Percentiles rank a stretch among this genome's conserved stretches.
Evolutionary conservation across 2,888 invertebrate genomes (phyloP).

Genomic region (Drosophila meridiana): DNA sequence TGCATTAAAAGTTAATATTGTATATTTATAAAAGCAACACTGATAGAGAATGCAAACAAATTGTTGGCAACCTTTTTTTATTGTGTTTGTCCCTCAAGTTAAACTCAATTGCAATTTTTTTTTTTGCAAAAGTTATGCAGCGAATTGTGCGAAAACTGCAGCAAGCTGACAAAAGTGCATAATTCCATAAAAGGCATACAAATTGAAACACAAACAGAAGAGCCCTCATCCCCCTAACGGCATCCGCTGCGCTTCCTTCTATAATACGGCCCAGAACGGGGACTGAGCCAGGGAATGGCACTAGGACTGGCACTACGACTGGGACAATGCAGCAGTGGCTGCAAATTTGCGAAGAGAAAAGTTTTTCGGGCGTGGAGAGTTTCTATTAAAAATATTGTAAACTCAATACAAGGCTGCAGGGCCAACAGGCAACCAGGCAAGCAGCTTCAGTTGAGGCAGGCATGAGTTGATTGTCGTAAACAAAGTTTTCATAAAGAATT

Average conservation of each 20-base stretch:
- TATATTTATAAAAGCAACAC: not conserved
- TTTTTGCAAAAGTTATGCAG: slow-evolving; percentile 33
- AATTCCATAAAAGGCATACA: slow-evolving; percentile 78
- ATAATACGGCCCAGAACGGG: slow-evolving; percentile 8
- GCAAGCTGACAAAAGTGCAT: slow-evolving; percentile 74
- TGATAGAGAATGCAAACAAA: slow-evolving; percentile 15
- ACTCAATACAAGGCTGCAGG: slow-evolving; percentile 68
- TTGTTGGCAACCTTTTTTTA: slow-evolving; percentile 27
- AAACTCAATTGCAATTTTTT: slow-evolving; percentile 49
- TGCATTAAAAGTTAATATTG: slow-evolving; percentile 10
- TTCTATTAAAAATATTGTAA: slow-evolving; percentile 81
- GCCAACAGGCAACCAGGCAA: slow-evolving; percentile 4
- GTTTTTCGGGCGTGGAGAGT: slow-evolving; percentile 62
- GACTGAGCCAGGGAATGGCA: not conserved
- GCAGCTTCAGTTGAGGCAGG: slow-evolving; percentile 38
- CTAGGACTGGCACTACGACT: not conserved
- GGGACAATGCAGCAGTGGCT: slow-evolving; percentile 50
- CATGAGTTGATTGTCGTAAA: slow-evolving; percentile 76
- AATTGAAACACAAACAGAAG: slow-evolving; percentile 77
- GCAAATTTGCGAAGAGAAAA: slow-evolving; percentile 67
- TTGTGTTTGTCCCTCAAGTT: slow-evolving; percentile 16
- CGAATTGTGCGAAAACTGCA: slow-evolving; percentile 47
- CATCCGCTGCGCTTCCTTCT: slow-evolving; percentile 2
- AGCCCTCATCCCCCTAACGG: slow-evolving; percentile 15
- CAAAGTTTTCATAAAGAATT: slow-evolving; percentile 79